Evolutionary conservation across 2,888 invertebrate species (phyloP).

Genomic region (Drosophila falleni): DNA sequence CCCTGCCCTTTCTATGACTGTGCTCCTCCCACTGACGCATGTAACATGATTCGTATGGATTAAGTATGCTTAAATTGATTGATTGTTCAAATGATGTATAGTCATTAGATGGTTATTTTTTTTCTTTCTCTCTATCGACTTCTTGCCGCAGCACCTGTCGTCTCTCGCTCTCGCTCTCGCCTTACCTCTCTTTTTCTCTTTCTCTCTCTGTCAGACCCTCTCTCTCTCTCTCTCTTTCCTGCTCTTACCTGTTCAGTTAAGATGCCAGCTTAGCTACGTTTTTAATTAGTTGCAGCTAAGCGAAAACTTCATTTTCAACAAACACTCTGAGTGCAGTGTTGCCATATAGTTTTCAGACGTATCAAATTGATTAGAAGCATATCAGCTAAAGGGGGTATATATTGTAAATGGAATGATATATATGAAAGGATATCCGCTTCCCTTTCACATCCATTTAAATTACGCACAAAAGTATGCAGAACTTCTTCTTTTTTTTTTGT

Average conservation of each 20-base stretch:
- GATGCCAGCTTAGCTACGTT: constrained; percentile 23
- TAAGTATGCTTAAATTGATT: constrained; percentile 83
- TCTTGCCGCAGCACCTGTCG: constrained; percentile 39
- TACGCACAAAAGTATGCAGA: constrained; percentile 58
- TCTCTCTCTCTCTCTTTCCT: background rate
- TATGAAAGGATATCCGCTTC: constrained; percentile 69
- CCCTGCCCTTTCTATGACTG: background rate
- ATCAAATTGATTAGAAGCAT: constrained; percentile 61
- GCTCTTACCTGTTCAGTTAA: background rate
- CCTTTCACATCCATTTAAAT: background rate
- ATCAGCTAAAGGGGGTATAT: constrained; percentile 36
- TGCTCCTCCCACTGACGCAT: constrained; percentile 42
- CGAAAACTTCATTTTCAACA: constrained; percentile 52
- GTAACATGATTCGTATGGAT: constrained; percentile 81
- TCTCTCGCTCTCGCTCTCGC: background rate
- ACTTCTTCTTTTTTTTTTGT: constrained; percentile 32
- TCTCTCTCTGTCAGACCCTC: background rate
- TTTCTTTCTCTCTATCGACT: constrained; percentile 20
- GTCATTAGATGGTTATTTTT: constrained; percentile 64
- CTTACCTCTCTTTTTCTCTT: background rate
- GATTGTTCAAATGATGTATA: constrained; percentile 84
- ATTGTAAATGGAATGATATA: constrained; percentile 61
- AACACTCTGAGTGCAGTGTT: background rate
- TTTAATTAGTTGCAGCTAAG: constrained; percentile 78
- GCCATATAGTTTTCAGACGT: constrained; percentile 13